Percentiles rank a stretch among this genome's conserved stretches.
Conservation (phyloP, 1,140 invertebrate genomes). For the Cyphomyrmex costatus region DNA sequence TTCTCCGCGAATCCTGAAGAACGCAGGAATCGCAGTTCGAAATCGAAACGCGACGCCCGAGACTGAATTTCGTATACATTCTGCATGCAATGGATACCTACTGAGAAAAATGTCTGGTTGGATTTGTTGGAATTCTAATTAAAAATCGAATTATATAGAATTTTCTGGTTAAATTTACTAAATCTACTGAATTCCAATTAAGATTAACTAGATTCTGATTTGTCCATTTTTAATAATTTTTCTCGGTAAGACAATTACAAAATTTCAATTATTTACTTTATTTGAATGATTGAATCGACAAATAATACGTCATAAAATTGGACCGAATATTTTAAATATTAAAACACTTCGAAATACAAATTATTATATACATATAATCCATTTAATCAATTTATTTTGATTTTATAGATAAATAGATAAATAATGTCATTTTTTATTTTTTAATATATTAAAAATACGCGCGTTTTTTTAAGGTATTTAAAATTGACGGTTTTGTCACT, state of each 20-base stretch:
- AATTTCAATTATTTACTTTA: background rate
- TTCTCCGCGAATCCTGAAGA: slow-evolving; percentile 47
- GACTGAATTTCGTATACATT: background rate
- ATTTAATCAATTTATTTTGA: too few relatives aligned
- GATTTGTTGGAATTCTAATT: too few relatives aligned
- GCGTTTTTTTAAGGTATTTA: background rate
- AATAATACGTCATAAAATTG: background rate
- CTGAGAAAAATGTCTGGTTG: too few relatives aligned
- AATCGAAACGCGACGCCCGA: background rate
- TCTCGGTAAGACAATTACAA: too few relatives aligned
- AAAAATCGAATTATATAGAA: too few relatives aligned
- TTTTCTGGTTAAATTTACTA: too few relatives aligned
- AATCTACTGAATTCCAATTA: too few relatives aligned
- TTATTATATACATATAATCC: background rate
- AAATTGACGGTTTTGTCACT: background rate
- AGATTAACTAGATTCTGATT: too few relatives aligned
- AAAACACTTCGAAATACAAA: background rate
- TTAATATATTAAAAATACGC: too few relatives aligned
- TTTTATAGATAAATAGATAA: background rate
- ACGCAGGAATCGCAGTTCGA: background rate
- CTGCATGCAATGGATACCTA: background rate
- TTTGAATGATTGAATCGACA: background rate
- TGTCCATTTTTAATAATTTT: too few relatives aligned
- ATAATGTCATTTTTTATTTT: background rate
- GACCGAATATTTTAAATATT: background rate